These are phyloP conservation scores for Anorthoa munda DNA, from an alignment of 2,888 invertebrate genomes.

Conservation along the genomic window DNA sequence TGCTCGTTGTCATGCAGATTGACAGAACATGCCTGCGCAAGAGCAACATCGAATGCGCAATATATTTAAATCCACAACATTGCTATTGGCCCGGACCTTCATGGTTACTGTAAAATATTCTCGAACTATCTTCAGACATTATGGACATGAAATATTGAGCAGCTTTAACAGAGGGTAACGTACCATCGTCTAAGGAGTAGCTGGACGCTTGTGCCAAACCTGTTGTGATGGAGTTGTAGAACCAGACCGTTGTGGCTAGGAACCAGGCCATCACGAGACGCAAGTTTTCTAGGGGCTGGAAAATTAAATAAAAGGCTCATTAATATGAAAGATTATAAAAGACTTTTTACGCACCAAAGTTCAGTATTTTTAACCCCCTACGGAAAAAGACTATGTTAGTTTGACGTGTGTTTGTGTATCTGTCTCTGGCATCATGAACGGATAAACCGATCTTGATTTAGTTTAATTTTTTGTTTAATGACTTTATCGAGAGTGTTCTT, in stretches of 20 bases:
- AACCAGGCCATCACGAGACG: constrained; percentile 91
- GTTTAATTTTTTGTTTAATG: too few relatives aligned
- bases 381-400: too few relatives aligned
- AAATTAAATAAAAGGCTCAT: constrained; percentile 14
- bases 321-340: neutral
- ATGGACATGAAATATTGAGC: constrained; percentile 34
- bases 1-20: constrained; percentile 85
- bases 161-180: constrained; percentile 56
- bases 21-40: constrained; percentile 83
- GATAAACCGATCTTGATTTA: too few relatives aligned
- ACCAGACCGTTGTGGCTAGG: constrained; percentile 90
- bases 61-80: constrained; percentile 68
- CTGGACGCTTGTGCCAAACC: constrained; percentile 88
- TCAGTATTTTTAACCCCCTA: too few relatives aligned
- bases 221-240: constrained; percentile 90
- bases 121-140: constrained; percentile 35
- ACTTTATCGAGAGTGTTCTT: too few relatives aligned
- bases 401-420: too few relatives aligned
- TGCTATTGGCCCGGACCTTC: constrained; percentile 22
- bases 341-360: too few relatives aligned
- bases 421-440: too few relatives aligned
- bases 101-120: constrained; percentile 24
- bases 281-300: constrained; percentile 92
- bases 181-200: constrained; percentile 86
- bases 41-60: constrained; percentile 77